Evolutionary conservation across 2,113 vertebrate genomes (phyloP).

Genomic region (Fukomys damarensis): DNA sequence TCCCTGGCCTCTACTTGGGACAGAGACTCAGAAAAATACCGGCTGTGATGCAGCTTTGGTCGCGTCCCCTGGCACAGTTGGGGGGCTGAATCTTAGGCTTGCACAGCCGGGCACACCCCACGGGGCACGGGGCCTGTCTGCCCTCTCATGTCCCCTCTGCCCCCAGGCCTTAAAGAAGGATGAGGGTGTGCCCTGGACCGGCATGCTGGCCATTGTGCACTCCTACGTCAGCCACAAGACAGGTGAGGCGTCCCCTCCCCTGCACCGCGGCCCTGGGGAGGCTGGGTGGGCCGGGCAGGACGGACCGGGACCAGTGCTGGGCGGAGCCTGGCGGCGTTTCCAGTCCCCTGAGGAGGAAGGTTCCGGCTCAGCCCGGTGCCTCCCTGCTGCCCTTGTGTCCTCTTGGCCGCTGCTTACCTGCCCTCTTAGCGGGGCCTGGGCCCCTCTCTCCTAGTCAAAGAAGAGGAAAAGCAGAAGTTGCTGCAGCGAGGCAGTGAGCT

Average conservation of each 20-base stretch:
- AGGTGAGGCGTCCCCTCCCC: constrained; percentile 83
- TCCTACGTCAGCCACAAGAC: constrained; percentile 98
- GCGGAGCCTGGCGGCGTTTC: background rate
- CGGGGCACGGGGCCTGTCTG: background rate
- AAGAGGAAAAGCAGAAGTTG: constrained; percentile 96
- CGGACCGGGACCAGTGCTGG: background rate
- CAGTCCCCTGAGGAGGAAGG: background rate
- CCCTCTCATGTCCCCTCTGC: background rate
- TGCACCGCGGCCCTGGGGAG: background rate
- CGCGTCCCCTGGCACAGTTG: background rate
- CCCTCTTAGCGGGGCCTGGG: accelerated
- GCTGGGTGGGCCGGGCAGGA: background rate
- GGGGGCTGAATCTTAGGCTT: background rate
- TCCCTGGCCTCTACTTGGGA: background rate
- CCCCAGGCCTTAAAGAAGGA: constrained; percentile 95
- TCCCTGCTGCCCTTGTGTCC: background rate
- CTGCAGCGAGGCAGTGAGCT: constrained; percentile 92
- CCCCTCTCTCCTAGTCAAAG: constrained; percentile 89
- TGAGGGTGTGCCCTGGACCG: constrained; percentile 93
- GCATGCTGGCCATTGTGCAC: constrained; percentile 94
- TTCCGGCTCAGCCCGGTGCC: background rate
- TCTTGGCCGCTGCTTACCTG: accelerated
- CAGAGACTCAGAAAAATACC: background rate
- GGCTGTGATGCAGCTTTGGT: background rate
- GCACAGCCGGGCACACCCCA: background rate